Conservation (phyloP, 2,888 invertebrate genomes). For the Notodonta ziczac region DNA sequence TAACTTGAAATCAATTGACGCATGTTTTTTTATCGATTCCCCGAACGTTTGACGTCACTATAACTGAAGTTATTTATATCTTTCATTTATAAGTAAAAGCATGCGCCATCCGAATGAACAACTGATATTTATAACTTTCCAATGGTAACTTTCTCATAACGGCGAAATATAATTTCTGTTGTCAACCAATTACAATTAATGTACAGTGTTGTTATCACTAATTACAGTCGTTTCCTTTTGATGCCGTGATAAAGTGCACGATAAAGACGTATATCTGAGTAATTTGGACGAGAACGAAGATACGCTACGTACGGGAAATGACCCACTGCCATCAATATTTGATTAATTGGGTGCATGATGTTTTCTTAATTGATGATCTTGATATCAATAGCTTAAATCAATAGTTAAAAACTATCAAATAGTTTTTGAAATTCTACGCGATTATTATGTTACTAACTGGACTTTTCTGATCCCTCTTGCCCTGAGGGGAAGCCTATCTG, state of each 20-base stretch:
- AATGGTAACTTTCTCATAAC: neutral
- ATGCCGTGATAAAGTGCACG: neutral
- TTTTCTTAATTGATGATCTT: too few relatives aligned
- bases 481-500: too few relatives aligned
- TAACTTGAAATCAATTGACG: neutral
- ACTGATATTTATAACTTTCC: neutral
- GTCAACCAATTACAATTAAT: conserved; percentile 1
- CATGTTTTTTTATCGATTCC: neutral
- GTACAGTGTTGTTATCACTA: neutral
- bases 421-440: neutral
- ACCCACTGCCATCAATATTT: conserved; percentile 3
- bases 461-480: too few relatives aligned
- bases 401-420: neutral
- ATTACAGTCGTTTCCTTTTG: neutral
- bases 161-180: neutral
- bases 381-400: too few relatives aligned
- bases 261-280: neutral
- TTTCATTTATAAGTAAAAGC: neutral
- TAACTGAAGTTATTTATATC: neutral
- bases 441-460: too few relatives aligned
- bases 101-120: neutral
- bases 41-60: neutral
- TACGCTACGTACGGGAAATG: neutral
- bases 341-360: neutral
- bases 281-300: neutral